Conservation (phyloP, 2,113 vertebrate genomes). For the Oncorhynchus mykiss region DNA sequence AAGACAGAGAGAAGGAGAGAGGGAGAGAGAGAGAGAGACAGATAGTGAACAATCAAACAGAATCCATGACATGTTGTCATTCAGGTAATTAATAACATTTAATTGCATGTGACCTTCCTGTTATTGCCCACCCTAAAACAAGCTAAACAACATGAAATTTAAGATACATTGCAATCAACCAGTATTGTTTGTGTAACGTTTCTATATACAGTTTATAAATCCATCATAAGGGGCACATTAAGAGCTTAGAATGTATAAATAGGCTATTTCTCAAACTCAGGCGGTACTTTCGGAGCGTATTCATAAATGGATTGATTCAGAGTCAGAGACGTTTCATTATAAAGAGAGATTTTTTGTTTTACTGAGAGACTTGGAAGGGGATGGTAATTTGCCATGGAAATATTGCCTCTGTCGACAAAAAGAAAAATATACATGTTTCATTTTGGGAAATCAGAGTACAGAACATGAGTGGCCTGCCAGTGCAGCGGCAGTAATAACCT, state of each 20-base stretch:
- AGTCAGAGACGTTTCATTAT: constrained; percentile 54
- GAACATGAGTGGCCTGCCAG: constrained; percentile 59
- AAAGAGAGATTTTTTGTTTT: constrained; percentile 45
- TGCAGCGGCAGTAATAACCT: constrained; percentile 59
- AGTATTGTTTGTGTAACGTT: constrained; percentile 58
- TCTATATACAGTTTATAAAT: constrained; percentile 67
- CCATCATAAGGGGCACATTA: constrained; percentile 43
- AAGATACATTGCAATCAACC: constrained; percentile 67
- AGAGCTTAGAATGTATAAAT: constrained; percentile 59
- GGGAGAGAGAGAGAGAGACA: background rate
- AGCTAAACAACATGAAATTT: constrained; percentile 64
- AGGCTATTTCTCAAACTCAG: constrained; percentile 66
- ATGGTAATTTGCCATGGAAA: constrained; percentile 66
- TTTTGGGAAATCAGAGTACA: constrained; percentile 60
- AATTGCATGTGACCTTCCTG: constrained; percentile 70
- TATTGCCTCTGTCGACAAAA: constrained; percentile 62
- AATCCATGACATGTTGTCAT: constrained; percentile 57
- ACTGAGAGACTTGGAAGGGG: constrained; percentile 37
- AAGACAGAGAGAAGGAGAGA: too few relatives aligned
- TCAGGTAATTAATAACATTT: constrained; percentile 63
- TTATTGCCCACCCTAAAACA: constrained; percentile 55
- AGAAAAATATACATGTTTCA: constrained; percentile 70
- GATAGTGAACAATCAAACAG: constrained; percentile 41
- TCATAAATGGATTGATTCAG: constrained; percentile 61
- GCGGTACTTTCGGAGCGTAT: constrained; percentile 53